Conservation (phyloP, 2,888 invertebrate genomes). For the Lacanobia oleracea region DNA sequence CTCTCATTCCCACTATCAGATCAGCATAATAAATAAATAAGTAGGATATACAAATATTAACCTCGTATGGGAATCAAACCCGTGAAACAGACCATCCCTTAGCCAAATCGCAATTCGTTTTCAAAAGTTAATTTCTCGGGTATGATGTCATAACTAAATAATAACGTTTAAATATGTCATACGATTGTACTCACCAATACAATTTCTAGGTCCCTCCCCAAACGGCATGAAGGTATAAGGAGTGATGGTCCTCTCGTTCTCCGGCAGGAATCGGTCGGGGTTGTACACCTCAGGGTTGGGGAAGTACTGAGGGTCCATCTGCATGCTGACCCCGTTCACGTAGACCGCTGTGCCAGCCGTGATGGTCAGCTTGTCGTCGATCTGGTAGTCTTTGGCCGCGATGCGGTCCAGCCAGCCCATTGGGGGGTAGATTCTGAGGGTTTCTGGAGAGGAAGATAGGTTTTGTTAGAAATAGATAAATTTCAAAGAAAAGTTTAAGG, state of each 20-base stretch:
- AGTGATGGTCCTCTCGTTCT: constrained; percentile 84
- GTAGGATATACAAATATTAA: too few species aligned
- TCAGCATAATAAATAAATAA: too few species aligned
- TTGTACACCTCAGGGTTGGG: constrained; percentile 89
- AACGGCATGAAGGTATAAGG: constrained; percentile 86
- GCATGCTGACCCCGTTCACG: constrained; percentile 73
- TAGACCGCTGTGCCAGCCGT: constrained; percentile 73
- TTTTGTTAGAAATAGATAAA: neutral
- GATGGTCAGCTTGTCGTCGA: constrained; percentile 76
- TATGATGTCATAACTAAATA: too few species aligned
- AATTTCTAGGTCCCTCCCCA: constrained; percentile 91
- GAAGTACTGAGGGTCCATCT: constrained; percentile 85
- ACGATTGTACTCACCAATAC: constrained; percentile 85
- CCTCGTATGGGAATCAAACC: too few species aligned
- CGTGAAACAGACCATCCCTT: too few species aligned
- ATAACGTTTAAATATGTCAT: neutral
- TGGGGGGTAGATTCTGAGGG: constrained; percentile 72
- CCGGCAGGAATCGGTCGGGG: constrained; percentile 90
- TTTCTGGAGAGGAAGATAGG: constrained; percentile 65
- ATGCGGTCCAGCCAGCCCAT: constrained; percentile 79
- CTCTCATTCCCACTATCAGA: too few species aligned
- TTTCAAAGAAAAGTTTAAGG: too few species aligned
- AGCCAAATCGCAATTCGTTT: too few species aligned
- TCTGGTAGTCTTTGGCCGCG: constrained; percentile 67
- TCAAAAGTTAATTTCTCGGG: too few species aligned